Percentiles rank a stretch among this genome's conserved stretches.
Evolutionary conservation across 2,888 invertebrate species (phyloP).

Genomic region (Stenolophus ochropezus): DNA sequence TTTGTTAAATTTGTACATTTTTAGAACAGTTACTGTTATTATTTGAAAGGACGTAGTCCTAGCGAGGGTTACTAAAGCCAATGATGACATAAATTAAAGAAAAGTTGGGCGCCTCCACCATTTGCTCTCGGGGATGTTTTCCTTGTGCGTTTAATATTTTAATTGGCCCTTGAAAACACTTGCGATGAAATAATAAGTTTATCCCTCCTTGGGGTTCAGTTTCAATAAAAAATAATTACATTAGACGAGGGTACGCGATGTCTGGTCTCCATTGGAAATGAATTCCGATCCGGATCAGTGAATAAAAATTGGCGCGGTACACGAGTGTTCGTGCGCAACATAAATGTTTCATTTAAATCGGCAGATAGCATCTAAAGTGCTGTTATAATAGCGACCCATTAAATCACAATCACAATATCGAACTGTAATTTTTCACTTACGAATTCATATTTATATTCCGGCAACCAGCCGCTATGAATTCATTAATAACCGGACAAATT

Average conservation of each 20-base stretch:
- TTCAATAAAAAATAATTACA: constrained; percentile 37
- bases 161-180: background rate
- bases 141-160: background rate
- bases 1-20: too few species aligned
- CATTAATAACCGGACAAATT: background rate
- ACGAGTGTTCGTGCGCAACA: constrained; percentile 50
- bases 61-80: too few species aligned
- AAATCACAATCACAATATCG: constrained; percentile 47
- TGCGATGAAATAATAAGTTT: background rate
- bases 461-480: background rate
- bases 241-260: background rate
- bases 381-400: constrained; percentile 47
- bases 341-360: constrained; percentile 54
- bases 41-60: too few species aligned
- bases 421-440: constrained; percentile 54
- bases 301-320: constrained; percentile 45
- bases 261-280: constrained; percentile 11
- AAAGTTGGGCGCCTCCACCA: background rate
- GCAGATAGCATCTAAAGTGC: constrained; percentile 51
- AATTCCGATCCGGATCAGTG: constrained; percentile 30
- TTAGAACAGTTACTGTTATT: too few species aligned
- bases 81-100: too few species aligned
- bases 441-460: constrained; percentile 40
- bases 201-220: background rate
- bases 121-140: background rate